These are phyloP conservation scores for Netelia inedita DNA, from an alignment of 2,888 invertebrate species.

Conservation along the genomic window DNA sequence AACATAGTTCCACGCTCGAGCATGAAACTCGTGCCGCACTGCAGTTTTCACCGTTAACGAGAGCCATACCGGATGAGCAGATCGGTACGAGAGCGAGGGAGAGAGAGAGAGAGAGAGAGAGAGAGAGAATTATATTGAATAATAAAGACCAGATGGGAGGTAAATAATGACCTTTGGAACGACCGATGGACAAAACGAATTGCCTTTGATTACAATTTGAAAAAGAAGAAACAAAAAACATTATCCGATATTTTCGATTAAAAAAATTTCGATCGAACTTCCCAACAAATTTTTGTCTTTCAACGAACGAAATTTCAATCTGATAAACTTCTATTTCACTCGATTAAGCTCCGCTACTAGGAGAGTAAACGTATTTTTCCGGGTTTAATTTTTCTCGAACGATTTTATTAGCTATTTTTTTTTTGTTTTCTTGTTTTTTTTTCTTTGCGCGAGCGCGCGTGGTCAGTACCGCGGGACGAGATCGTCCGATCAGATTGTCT, in stretches of 20 bases:
- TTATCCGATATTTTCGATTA: neutral
- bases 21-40: constrained; percentile 44
- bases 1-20: constrained; percentile 40
- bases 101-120: neutral
- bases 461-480: neutral
- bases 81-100: neutral
- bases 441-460: neutral
- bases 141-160: neutral
- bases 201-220: neutral
- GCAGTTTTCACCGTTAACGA: constrained; percentile 53
- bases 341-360: neutral
- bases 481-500: constrained; percentile 2
- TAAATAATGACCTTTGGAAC: neutral
- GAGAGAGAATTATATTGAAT: neutral
- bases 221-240: neutral
- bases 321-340: neutral
- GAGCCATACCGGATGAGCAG: neutral
- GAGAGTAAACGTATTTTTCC: neutral
- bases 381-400: neutral
- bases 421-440: constrained; percentile 9
- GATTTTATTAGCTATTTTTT: neutral
- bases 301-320: neutral
- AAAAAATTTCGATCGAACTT: neutral
- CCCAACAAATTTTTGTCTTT: too few species aligned
- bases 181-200: neutral